These are phyloP conservation scores for Pygathrix nemaeus DNA, from an alignment of 2,113 vertebrate genomes.

Conservation along the genomic window DNA sequence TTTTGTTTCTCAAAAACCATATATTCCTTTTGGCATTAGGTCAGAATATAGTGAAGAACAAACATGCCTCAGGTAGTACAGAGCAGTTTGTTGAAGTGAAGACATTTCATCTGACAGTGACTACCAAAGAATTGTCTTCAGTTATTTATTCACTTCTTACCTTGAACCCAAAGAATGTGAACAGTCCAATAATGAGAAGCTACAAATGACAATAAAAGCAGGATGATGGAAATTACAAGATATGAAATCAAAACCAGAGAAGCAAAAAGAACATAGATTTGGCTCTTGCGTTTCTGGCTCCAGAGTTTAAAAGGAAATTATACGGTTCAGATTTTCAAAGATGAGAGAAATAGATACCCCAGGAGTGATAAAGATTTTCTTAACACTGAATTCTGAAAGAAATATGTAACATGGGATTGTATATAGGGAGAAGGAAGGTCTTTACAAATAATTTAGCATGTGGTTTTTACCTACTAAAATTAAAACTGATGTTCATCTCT, in stretches of 20 bases:
- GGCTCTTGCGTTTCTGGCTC: neutral
- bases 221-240: neutral
- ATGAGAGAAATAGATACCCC: neutral
- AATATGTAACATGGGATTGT: neutral
- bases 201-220: neutral
- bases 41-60: neutral
- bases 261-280: neutral
- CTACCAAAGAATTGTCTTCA: neutral
- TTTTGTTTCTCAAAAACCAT: neutral
- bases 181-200: neutral
- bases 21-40: neutral
- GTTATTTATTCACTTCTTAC: conserved; percentile 10
- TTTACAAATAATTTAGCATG: neutral
- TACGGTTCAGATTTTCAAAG: conserved; percentile 2
- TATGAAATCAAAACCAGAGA: conserved; percentile 4
- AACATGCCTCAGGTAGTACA: neutral
- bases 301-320: conserved; percentile 1
- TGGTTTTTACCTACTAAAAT: neutral
- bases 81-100: neutral
- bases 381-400: neutral
- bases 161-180: neutral
- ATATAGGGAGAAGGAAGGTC: neutral
- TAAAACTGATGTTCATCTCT: neutral
- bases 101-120: neutral
- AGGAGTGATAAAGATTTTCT: neutral